phyloP scores from a whole-genome alignment of 2,888 invertebrate genomes.

The Chalcis sispes region DNA sequence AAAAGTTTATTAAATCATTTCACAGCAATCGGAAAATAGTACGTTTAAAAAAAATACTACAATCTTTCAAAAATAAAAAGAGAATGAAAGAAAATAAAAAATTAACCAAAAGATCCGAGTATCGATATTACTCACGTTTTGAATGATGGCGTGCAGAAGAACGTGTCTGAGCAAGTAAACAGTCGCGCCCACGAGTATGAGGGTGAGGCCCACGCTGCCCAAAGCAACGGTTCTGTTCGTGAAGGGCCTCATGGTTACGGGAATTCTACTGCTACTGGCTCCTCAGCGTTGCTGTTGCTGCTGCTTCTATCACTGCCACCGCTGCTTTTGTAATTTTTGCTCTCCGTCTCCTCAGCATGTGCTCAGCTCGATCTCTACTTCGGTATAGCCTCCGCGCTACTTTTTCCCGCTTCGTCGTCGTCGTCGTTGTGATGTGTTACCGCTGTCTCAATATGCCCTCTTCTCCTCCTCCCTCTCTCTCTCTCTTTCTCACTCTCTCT shows the following conservation, averaged over 20 bases:
- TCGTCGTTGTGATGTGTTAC: no score
- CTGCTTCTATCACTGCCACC: slow-evolving; percentile 13
- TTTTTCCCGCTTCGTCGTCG: slow-evolving; percentile 33
- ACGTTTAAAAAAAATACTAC: no score
- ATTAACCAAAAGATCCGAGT: no score
- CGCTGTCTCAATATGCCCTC: no score
- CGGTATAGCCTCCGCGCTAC: slow-evolving; percentile 19
- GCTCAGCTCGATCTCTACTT: slow-evolving; percentile 47
- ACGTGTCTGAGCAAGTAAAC: slow-evolving; percentile 65
- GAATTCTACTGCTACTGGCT: slow-evolving; percentile 17
- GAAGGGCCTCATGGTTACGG: slow-evolving; percentile 69
- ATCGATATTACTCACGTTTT: slow-evolving; percentile 62
- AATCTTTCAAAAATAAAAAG: neutral
- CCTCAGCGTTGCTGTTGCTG: slow-evolving; percentile 38
- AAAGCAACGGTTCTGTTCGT: slow-evolving; percentile 65
- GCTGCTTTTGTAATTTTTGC: slow-evolving; percentile 43
- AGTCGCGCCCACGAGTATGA: slow-evolving; percentile 64
- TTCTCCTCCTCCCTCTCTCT: slow-evolving; percentile 12
- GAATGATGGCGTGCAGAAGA: slow-evolving; percentile 66
- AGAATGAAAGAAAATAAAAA: slow-evolving; percentile 5
- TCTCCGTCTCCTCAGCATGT: slow-evolving; percentile 62
- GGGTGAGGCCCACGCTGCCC: slow-evolving; percentile 65
- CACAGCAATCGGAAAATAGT: no score
- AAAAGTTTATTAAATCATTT: no score
- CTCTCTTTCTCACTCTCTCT: neutral